Evolutionary conservation across 2,888 invertebrate species (phyloP), one percentile per base, ranked within the genome.

Genomic region (Dione vanillae): DNA sequence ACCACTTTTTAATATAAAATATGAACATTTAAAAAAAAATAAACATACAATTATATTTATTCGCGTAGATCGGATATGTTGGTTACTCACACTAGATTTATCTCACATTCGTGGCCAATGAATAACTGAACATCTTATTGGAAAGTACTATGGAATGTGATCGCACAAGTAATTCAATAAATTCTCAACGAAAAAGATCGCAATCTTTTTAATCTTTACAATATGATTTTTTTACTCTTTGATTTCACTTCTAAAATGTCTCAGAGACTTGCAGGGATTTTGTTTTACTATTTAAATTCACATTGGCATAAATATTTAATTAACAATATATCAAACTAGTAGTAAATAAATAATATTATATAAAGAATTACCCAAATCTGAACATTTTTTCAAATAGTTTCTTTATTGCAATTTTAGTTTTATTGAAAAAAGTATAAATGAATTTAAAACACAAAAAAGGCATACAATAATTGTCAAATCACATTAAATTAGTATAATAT

Each of bases 151-250:
- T 64, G 67, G 75, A 73, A 70, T 58, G n/a, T 77, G 77, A 78
- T 78, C n/a, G n/a, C 77, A 77, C 75, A 74, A 75, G 78, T 81
- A 78, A 84, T 87, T 86, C 82, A 85, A 88, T 86, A 87, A 83
- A 85, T 85, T 79, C 72, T 66, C 79, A 78, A 82, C 83, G 79
- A 84, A 85, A 85, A 74, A 82, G 82, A 84, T 83, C 83, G 82
- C 82, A 83, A 79, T 84, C 86, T 85, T 78, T 79, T 79, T 77
- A 80, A 79, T 83, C 80, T 75, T 80, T 78, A 82, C 82, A 81
- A 85, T 85, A 84, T 83, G 7, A 11, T 61, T 45, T 61, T 83
- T 84, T n/a, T n/a, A n/a, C n/a, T n/a, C n/a, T n/a, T n/a, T n/a
- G n/a, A 47, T 64, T 64, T 37, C 64, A 20, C 19, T 49, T 64